Evolutionary conservation across 2,888 invertebrate genomes (phyloP), one percentile per base, ranked within the genome.

Genomic region (Drosophila rellima): DNA sequence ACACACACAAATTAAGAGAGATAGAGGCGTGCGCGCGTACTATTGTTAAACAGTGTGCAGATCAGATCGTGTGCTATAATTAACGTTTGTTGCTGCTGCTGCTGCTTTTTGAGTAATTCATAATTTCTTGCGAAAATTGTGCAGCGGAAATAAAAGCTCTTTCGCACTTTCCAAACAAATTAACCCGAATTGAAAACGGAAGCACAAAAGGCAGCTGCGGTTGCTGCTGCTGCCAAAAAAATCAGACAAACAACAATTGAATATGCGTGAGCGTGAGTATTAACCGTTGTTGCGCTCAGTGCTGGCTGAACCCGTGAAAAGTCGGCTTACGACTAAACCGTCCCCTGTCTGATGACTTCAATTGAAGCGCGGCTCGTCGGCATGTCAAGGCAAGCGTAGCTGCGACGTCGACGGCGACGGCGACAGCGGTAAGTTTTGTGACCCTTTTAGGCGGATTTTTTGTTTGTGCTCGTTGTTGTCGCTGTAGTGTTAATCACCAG

Each of bases 181-280:
- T 85, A 84, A 72, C 89, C 88, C 88, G 76, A 89, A 89, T 79
- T 71, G 68, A 55, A 33, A 78, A 73, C 89, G 89, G 89, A 84
- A 84, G 64, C 76, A 45, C 51, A 52, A 65, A 59, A 68, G 61
- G 56, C 66, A 59, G 54, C 44, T 52, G 47, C 26, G 44, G 31
- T 42, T 55, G 65, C 44, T 48, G 31, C 18, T n/a, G n/a, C n/a
- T n/a, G n/a, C n/a, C n/a, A n/a, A n/a, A n/a, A 42, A 18, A 29
- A 26, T 8, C 29, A 29, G 10, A 26, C 7, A 29, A 42, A 55
- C 44, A 55, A 60, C 59, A 67, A 80, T 65, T 76, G 60, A 37
- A 54, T 61, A 51, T 72, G 80, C 71, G 76, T 78, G 71, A 55
- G 63, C 20, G 56, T 61, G 33, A 20, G 31, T 17, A 31, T 40